Conservation (phyloP, 2,113 vertebrate species). For the Epinephelus lanceolatus region DNA sequence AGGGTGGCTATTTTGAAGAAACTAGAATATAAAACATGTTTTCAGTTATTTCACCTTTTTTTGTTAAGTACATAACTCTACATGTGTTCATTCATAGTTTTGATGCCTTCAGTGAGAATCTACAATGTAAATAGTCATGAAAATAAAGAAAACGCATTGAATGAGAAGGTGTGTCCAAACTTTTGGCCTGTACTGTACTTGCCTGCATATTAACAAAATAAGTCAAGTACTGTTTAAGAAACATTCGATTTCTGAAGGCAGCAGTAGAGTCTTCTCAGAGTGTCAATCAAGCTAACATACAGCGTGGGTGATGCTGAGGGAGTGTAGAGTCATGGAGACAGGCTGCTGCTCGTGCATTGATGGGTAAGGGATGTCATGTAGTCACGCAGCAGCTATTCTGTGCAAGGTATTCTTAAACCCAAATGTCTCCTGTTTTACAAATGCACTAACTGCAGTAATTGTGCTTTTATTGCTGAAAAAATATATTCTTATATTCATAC, state of each 20-base stretch:
- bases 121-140: too few relatives aligned
- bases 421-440: neutral
- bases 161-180: too few relatives aligned
- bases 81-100: too few relatives aligned
- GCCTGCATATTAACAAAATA: neutral
- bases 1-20: too few relatives aligned
- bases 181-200: too few relatives aligned
- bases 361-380: neutral
- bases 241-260: neutral
- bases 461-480: neutral
- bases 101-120: too few relatives aligned
- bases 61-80: too few relatives aligned
- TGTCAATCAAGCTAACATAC: neutral
- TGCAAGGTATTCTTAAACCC: neutral
- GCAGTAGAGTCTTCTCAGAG: neutral
- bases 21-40: too few relatives aligned
- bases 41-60: too few relatives aligned
- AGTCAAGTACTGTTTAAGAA: neutral
- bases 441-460: neutral
- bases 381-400: neutral
- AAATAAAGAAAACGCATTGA: too few relatives aligned
- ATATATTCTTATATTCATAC: neutral
- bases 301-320: neutral
- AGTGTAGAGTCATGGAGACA: neutral
- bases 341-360: neutral